Evolutionary conservation across 2,888 invertebrate species (phyloP).

Genomic region (Ferdinandea cuprea): DNA sequence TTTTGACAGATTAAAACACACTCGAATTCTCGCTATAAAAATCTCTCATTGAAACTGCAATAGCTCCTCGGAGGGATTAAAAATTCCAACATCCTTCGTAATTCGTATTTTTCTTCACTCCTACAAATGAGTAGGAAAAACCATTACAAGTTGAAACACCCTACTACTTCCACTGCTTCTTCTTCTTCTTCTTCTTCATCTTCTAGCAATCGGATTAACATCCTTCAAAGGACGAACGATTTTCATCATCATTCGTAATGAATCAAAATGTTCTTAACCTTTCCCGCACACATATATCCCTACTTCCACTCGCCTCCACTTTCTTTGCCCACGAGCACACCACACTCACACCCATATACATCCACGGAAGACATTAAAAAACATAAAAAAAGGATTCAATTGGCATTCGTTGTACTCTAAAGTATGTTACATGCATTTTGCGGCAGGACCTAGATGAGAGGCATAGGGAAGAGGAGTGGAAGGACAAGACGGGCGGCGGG

Average conservation of each 20-base stretch:
- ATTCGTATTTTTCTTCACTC: slow-evolving; percentile 27
- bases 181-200: not conserved
- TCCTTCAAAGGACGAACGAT: slow-evolving; percentile 64
- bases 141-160: slow-evolving; percentile 24
- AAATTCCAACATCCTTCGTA: slow-evolving; percentile 54
- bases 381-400: slow-evolving; percentile 60
- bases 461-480: not conserved
- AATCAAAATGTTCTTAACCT: slow-evolving; percentile 73
- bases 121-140: not conserved
- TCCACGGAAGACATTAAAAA: not conserved
- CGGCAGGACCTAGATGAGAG: slow-evolving; percentile 50
- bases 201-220: slow-evolving; percentile 56
- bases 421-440: slow-evolving; percentile 73
- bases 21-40: slow-evolving; percentile 43
- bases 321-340: too few relatives aligned
- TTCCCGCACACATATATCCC: slow-evolving; percentile 37
- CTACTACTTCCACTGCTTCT: not conserved
- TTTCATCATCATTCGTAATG: slow-evolving; percentile 66
- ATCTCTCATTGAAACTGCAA: slow-evolving; percentile 20
- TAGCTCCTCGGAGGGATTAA: slow-evolving; percentile 50
- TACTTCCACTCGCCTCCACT: not conserved
- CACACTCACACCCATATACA: not conserved
- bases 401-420: slow-evolving; percentile 73
- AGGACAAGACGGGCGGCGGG: slow-evolving; percentile 61
- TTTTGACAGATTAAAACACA: slow-evolving; percentile 48